Base-by-base conservation (phyloP, 2,888 invertebrate species). In the Epinotia nisella region DNA sequence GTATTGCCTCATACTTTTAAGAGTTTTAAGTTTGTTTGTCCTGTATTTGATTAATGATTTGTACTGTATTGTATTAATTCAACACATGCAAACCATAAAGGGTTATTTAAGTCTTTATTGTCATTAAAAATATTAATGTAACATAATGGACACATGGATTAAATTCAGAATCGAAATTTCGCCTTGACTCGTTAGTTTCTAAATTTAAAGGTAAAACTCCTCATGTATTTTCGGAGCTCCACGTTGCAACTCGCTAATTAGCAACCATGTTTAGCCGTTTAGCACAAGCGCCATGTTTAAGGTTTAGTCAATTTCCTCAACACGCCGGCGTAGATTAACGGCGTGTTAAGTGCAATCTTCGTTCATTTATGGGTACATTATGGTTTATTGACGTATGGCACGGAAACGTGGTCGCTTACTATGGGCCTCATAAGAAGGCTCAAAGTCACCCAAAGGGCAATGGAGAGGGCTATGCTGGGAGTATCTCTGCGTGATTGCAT, bases 191-290 rank as follows among this genome's bases (percentile, higher is more conserved):
- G 1, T 45, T 13, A 17, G 13, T 13, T 35, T 62, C 9, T 13
- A n/a, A 60, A 35, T 64, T 49, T 58, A 71, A 59, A 17, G 56
- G 49, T 59, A 41, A 39, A 58, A 65, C 19, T 45, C 53, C 9
- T 17, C 65, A 11, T 61, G 39, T 13, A 58, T 68, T 45, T 75
- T 74, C 76, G 71, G 78, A 81, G 75, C 79, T 81, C 76, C 58
- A 29, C 39, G 79, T 70, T 62, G 53, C 62, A 76, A 79, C 79
- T 80, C 78, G 79, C 74, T 82, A 84, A 83, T 85, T 83, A 79
- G 75, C 76, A 80, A 72, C 78, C 74, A 77, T 82, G 81, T 84
- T 81, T 77, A 83, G 79, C 41, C n/a, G 65, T 71, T 60, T 61
- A 71, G 58, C 66, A 60, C 55, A 29, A 71, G 65, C 66, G 55